phyloP scores from a whole-genome alignment of 2,797 vertebrate species.

The Clamator glandarius region DNA sequence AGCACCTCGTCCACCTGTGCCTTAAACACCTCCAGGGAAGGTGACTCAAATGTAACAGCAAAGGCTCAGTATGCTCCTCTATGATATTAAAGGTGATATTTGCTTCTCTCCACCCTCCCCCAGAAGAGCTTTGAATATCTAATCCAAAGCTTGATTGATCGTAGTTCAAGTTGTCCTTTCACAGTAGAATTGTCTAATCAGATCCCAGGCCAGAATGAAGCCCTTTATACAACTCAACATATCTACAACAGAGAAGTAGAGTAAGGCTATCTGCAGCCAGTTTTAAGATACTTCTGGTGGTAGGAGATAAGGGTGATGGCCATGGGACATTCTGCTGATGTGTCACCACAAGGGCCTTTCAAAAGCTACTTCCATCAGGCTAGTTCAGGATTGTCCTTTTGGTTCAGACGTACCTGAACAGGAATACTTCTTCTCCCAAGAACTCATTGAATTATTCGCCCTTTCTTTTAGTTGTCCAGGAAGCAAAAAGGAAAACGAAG shows the following conservation, averaged over 20 bases:
- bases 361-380: background rate
- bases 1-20: no score
- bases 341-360: background rate
- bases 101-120: background rate
- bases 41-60: background rate
- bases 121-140: background rate
- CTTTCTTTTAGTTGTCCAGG: background rate
- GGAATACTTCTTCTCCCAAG: background rate
- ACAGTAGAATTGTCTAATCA: background rate
- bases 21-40: no score
- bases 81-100: background rate
- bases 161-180: background rate
- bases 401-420: background rate
- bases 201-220: background rate
- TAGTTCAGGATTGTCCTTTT: background rate
- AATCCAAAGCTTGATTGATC: background rate
- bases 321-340: background rate
- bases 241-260: background rate
- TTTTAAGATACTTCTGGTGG: background rate
- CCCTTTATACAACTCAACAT: background rate
- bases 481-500: background rate
- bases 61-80: background rate
- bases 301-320: background rate
- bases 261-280: background rate
- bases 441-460: background rate